Evolutionary conservation across 1,140 invertebrate genomes (phyloP).

Genomic region (Planococcus citri): DNA sequence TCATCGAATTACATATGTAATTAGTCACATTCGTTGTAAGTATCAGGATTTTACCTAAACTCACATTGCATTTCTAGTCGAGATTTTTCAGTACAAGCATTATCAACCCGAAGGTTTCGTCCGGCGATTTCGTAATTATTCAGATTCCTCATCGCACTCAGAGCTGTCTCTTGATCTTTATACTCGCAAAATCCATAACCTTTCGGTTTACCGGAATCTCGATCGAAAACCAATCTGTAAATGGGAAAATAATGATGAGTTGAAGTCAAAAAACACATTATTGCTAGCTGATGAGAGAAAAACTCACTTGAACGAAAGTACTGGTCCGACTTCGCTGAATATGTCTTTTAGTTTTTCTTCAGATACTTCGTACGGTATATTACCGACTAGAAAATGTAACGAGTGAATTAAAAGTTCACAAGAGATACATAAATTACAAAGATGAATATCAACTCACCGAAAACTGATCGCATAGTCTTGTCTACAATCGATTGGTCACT

Average conservation of each 20-base stretch:
- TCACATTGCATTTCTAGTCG: constrained; percentile 79
- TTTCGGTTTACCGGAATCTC: constrained; percentile 98
- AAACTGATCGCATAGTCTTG: constrained; percentile 81
- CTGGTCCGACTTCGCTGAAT: constrained; percentile 94
- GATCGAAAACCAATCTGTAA: constrained; percentile 85
- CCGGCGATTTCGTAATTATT: constrained; percentile 98
- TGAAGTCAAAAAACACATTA: constrained; percentile 54
- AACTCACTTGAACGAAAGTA: constrained; percentile 83
- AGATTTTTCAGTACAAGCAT: constrained; percentile 93
- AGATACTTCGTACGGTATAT: constrained; percentile 98
- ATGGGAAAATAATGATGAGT: constrained; percentile 31
- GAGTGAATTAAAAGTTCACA: background rate
- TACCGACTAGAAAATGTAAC: constrained; percentile 65
- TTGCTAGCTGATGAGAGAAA: background rate
- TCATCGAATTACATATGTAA: background rate
- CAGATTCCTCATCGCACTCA: constrained; percentile 95
- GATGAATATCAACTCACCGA: constrained; percentile 44
- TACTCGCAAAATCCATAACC: constrained; percentile 99
- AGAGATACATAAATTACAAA: background rate
- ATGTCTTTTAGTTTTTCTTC: constrained; percentile 98
- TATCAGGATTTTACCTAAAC: constrained; percentile 23
- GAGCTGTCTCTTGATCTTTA: constrained; percentile 93
- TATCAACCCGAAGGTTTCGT: constrained; percentile 86
- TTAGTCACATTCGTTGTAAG: background rate
- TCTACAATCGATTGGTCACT: constrained; percentile 43